Evolutionary conservation across 2,113 vertebrate genomes (phyloP).

Genomic region (Bagarius yarrelli): DNA sequence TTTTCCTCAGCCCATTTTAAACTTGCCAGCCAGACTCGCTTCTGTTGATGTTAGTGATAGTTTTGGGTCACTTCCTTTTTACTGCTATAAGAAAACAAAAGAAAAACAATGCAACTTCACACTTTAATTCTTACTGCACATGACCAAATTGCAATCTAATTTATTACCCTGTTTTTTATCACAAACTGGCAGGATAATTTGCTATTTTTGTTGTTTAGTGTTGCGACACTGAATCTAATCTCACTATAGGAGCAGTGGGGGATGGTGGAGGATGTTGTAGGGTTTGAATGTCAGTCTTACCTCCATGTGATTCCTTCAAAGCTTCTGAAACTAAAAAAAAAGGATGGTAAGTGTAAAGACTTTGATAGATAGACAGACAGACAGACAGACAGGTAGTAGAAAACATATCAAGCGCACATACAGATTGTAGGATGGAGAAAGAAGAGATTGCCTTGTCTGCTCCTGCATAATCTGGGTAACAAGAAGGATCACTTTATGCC

Average conservation of each 20-base stretch:
- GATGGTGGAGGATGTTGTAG: not conserved
- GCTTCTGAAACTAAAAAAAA: slow-evolving; percentile 13
- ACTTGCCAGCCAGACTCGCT: not conserved
- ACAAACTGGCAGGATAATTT: not conserved
- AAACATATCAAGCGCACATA: slow-evolving; percentile 29
- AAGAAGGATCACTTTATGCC: slow-evolving; percentile 69
- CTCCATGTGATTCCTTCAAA: slow-evolving; percentile 27
- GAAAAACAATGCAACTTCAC: not conserved
- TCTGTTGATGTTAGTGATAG: slow-evolving; percentile 34
- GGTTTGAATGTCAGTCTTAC: slow-evolving; percentile 32
- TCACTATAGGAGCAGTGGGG: not conserved
- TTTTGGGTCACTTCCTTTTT: slow-evolving; percentile 26
- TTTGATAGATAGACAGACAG: not conserved
- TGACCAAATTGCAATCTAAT: not conserved
- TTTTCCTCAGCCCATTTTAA: slow-evolving; percentile 37
- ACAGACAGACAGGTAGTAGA: slow-evolving; percentile 13
- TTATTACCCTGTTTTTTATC: not conserved
- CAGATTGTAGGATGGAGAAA: slow-evolving; percentile 44
- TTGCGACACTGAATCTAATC: not conserved
- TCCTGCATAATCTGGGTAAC: slow-evolving; percentile 68
- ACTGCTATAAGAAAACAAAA: not conserved
- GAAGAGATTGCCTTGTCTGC: slow-evolving; percentile 57
- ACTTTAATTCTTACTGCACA: not conserved
- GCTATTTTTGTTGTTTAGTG: not conserved
- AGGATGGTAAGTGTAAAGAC: not conserved